These are phyloP conservation scores for Xenus cinereus DNA, from an alignment of 2,113 vertebrate species.

Conservation along the genomic window DNA sequence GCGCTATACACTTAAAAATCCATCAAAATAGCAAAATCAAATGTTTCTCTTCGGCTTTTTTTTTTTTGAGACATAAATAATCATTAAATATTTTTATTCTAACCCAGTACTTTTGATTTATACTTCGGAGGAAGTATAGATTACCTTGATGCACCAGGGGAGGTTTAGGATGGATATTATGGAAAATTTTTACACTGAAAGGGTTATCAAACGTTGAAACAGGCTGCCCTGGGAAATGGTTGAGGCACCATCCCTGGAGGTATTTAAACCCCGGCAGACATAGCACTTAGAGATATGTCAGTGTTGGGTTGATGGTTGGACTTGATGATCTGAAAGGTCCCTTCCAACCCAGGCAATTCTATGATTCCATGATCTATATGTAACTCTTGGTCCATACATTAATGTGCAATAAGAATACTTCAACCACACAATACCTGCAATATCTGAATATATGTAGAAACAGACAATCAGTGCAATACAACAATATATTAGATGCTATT, in stretches of 20 bases:
- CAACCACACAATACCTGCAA: background rate
- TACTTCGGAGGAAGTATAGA: background rate
- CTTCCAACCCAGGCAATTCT: too few relatives aligned
- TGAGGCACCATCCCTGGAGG: too few relatives aligned
- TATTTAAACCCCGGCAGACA: too few relatives aligned
- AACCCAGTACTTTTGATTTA: background rate
- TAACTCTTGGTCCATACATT: fast-evolving
- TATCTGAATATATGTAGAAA: background rate
- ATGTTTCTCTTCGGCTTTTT: background rate
- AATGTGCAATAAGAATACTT: background rate
- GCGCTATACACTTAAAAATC: background rate
- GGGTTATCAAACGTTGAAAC: too few relatives aligned
- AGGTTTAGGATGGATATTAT: too few relatives aligned
- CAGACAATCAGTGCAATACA: background rate
- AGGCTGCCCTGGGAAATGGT: too few relatives aligned
- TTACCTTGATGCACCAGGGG: background rate
- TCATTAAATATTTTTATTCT: background rate
- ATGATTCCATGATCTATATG: background rate
- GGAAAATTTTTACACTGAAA: too few relatives aligned
- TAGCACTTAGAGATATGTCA: too few relatives aligned
- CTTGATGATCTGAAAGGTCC: too few relatives aligned
- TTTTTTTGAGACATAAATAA: background rate
- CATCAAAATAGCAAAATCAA: background rate
- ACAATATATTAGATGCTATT: background rate
- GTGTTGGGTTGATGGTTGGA: too few relatives aligned